These are phyloP conservation scores for Yponomeuta cagnagella DNA, from an alignment of 2,888 invertebrate species.

Conservation along the genomic window DNA sequence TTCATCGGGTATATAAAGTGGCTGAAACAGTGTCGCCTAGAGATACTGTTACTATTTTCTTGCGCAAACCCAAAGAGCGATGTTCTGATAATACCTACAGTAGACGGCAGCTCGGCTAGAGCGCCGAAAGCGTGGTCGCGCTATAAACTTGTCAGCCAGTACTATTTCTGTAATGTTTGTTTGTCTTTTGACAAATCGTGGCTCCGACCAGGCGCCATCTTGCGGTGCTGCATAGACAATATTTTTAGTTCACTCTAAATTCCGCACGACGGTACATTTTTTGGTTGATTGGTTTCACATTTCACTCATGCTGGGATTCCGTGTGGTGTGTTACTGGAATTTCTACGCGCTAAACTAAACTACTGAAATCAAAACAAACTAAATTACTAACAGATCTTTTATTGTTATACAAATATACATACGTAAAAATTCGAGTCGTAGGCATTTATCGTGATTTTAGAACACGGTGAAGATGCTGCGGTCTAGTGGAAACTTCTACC, in stretches of 20 bases:
- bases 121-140: conserved; percentile 27
- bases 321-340: neutral
- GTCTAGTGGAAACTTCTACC: no score
- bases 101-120: conserved; percentile 5
- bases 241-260: conserved; percentile 15
- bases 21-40: neutral
- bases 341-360: no score
- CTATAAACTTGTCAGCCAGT: conserved; percentile 70
- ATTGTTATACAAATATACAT: no score
- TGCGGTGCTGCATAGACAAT: conserved; percentile 33
- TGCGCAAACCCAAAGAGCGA: conserved; percentile 22
- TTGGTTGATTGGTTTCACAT: neutral
- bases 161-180: conserved; percentile 71
- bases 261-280: neutral
- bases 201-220: conserved; percentile 52
- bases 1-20: no score
- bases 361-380: no score
- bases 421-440: no score
- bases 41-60: neutral
- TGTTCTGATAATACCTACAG: conserved; percentile 23
- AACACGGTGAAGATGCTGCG: no score
- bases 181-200: conserved; percentile 66
- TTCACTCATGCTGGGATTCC: neutral
- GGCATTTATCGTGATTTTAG: no score
- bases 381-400: no score